phyloP scores from a whole-genome alignment of 2,888 invertebrate species.

The Cheilosia grossa region DNA sequence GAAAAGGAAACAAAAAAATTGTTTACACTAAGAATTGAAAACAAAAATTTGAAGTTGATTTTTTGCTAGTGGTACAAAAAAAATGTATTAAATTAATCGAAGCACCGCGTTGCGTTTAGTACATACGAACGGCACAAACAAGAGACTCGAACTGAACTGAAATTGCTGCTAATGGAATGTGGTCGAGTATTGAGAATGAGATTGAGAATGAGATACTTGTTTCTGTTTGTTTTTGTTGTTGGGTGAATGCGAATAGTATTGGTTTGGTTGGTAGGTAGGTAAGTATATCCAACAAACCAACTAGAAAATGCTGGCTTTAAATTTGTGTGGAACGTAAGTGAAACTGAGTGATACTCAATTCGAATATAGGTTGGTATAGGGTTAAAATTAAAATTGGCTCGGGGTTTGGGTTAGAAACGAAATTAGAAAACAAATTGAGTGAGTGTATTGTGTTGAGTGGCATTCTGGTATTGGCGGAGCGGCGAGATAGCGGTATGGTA shows the following conservation, averaged over 20 bases:
- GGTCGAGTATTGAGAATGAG: slow-evolving; percentile 26
- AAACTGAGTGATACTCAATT: slow-evolving; percentile 28
- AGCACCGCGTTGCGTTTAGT: slow-evolving; percentile 68
- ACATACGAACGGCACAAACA: slow-evolving; percentile 77
- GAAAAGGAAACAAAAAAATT: slow-evolving; percentile 28
- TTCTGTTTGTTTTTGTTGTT: neutral
- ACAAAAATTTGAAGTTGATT: slow-evolving; percentile 36
- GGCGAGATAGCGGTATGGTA: too few species aligned
- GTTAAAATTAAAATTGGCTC: neutral
- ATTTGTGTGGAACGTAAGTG: slow-evolving; percentile 43
- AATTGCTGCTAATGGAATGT: slow-evolving; percentile 45
- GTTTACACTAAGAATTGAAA: slow-evolving; percentile 43
- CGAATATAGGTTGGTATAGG: neutral
- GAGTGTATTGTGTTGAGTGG: too few species aligned
- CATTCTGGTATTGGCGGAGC: too few species aligned
- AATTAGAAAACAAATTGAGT: neutral
- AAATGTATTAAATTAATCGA: slow-evolving; percentile 62
- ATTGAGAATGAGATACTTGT: slow-evolving; percentile 10
- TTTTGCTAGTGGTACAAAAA: slow-evolving; percentile 63
- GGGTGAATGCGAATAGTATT: neutral
- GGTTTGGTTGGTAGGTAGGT: too few species aligned
- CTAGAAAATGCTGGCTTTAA: slow-evolving; percentile 20
- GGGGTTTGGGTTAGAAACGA: neutral
- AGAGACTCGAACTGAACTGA: slow-evolving; percentile 78
- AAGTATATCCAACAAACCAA: slow-evolving; percentile 18